These are phyloP conservation scores for Orchestes rusci DNA, from an alignment of 2,888 invertebrate genomes.

Conservation along the genomic window DNA sequence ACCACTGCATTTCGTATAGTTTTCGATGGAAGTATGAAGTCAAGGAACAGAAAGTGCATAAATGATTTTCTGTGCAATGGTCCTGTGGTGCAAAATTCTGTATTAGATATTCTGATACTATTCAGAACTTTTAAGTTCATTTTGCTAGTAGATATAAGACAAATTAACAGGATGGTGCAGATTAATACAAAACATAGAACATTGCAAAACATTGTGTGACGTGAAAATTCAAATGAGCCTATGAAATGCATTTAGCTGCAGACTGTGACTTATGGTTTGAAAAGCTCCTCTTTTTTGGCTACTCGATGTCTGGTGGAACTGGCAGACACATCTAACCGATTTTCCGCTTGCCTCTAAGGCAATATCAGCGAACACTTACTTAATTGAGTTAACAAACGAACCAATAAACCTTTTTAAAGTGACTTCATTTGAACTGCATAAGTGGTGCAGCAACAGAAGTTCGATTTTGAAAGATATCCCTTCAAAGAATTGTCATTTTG, in stretches of 20 bases:
- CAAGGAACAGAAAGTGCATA: conserved; percentile 14
- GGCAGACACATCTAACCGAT: too few relatives aligned
- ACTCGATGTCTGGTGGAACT: conserved; percentile 18
- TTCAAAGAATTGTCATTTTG: conserved; percentile 3
- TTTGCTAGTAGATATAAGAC: conserved; percentile 16
- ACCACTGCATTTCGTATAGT: conserved; percentile 21
- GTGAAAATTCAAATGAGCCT: conserved; percentile 2
- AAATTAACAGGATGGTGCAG: conserved; percentile 20
- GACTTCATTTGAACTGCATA: conserved; percentile 15
- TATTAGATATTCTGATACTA: conserved; percentile 21
- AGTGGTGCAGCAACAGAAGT: conserved; percentile 14
- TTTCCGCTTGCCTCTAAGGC: too few relatives aligned
- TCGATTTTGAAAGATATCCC: conserved; percentile 10
- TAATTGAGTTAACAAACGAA: too few relatives aligned
- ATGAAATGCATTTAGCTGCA: conserved; percentile 17
- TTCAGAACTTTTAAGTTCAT: conserved; percentile 19
- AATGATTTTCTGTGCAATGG: conserved; percentile 22
- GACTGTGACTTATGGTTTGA: conserved; percentile 19
- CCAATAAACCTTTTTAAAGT: conserved; percentile 2
- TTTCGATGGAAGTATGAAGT: conserved; percentile 24
- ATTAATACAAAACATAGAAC: conserved; percentile 10
- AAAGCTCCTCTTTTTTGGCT: conserved; percentile 17
- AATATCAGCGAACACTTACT: too few relatives aligned
- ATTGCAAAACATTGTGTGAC: conserved; percentile 22
- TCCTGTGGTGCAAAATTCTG: conserved; percentile 12